Evolutionary conservation across 1,140 invertebrate species (phyloP).

Genomic region (Bombus turneri): DNA sequence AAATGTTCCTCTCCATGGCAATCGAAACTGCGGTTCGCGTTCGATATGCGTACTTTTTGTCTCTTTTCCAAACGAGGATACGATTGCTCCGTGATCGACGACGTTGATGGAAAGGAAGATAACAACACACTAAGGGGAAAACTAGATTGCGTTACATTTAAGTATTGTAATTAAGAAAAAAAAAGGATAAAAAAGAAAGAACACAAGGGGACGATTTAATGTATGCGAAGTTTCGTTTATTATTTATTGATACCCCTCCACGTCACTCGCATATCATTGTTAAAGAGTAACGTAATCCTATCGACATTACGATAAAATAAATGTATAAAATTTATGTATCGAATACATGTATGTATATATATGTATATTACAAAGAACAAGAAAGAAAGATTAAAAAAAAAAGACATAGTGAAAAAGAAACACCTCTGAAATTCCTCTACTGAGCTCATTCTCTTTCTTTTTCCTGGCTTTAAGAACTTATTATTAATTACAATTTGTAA

Average conservation of each 20-base stretch:
- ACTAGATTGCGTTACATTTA: not conserved
- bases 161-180: conserved; percentile 17
- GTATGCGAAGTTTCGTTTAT: conserved; percentile 60
- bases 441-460: not conserved
- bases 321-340: conserved; percentile 80
- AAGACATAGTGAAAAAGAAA: not conserved
- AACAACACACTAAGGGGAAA: not conserved
- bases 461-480: conserved; percentile 1
- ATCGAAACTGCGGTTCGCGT: not conserved
- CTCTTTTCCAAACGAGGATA: not conserved
- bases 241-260: conserved; percentile 73
- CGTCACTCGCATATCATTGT: conserved; percentile 77
- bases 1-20: not conserved
- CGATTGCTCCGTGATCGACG: conserved; percentile 27
- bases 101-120: not conserved
- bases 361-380: conserved; percentile 67
- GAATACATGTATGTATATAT: conserved; percentile 74
- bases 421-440: conserved; percentile 17
- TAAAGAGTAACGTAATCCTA: conserved; percentile 72
- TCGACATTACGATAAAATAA: conserved; percentile 77
- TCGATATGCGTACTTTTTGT: not conserved
- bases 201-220: not conserved
- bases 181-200: not conserved
- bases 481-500: not conserved
- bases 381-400: conserved; percentile 1